Percentiles rank a stretch among this genome's conserved stretches.
These are phyloP conservation scores for Diplazon laetatorius DNA, from an alignment of 2,888 invertebrate species.

Conservation along the genomic window DNA sequence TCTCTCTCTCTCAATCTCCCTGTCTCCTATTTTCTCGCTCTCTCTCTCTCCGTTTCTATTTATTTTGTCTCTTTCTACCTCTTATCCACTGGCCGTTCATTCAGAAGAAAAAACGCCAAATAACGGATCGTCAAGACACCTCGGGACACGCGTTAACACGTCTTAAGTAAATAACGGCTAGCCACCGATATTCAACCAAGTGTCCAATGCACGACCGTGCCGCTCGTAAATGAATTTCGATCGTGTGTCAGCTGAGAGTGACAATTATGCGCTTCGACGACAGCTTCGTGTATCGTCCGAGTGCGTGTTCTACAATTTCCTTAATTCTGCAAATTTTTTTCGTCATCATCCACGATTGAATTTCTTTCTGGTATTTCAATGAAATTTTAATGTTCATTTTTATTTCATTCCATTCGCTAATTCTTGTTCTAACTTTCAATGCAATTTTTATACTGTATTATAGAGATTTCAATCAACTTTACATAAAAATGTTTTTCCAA, in stretches of 20 bases:
- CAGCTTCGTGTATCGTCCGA: conserved; percentile 1
- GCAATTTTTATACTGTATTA: too few species aligned
- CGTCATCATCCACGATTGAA: neutral
- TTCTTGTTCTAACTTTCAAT: too few species aligned
- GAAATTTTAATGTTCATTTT: too few species aligned
- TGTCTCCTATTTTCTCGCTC: too few species aligned
- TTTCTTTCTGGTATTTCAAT: too few species aligned
- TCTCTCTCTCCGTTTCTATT: too few species aligned
- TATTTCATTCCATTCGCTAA: too few species aligned
- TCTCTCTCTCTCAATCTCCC: too few species aligned
- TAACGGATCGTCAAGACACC: conserved; percentile 6
- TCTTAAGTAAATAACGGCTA: conserved; percentile 33
- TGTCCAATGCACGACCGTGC: conserved; percentile 11
- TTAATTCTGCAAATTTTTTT: neutral
- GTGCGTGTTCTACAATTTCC: neutral
- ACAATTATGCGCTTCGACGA: neutral
- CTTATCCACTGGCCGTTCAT: too few species aligned
- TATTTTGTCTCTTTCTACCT: too few species aligned
- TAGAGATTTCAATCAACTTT: neutral
- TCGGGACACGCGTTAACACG: conserved; percentile 5
- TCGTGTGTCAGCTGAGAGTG: neutral
- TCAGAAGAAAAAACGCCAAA: neutral
- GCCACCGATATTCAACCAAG: conserved; percentile 13
- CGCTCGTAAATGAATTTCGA: conserved; percentile 17
- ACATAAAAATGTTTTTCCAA: neutral